phyloP scores from a whole-genome alignment of 2,113 vertebrate genomes.

The Monopterus albus region DNA sequence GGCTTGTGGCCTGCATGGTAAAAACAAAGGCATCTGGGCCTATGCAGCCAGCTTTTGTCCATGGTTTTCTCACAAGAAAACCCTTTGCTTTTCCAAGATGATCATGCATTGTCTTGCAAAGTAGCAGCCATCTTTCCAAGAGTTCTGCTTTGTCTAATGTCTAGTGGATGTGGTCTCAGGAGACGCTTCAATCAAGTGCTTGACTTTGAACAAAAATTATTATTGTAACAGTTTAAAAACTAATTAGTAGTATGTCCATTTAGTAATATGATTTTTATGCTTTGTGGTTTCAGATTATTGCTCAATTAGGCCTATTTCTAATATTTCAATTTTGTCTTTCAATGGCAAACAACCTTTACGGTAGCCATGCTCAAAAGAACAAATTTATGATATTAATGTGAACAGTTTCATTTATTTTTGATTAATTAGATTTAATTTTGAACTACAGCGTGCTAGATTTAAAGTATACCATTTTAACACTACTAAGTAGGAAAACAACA shows the following conservation, averaged over 20 bases:
- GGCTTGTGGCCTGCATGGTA: constrained; percentile 56
- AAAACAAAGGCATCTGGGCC: constrained; percentile 77
- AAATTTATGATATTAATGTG: neutral
- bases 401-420: too few species aligned
- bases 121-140: constrained; percentile 55
- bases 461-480: too few species aligned
- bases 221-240: neutral
- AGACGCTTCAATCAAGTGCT: constrained; percentile 21
- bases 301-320: constrained; percentile 1
- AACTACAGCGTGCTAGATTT: too few species aligned
- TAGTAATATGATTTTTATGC: neutral
- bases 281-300: constrained; percentile 20
- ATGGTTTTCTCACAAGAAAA: constrained; percentile 61
- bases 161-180: constrained; percentile 17
- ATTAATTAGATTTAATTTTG: too few species aligned
- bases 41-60: constrained; percentile 73
- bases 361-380: neutral
- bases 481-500: neutral
- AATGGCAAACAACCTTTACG: neutral
- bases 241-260: neutral
- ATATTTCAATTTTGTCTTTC: neutral
- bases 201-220: neutral
- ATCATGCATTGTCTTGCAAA: constrained; percentile 75
- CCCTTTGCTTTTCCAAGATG: constrained; percentile 72
- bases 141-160: constrained; percentile 57